Percentiles rank a stretch among this genome's conserved stretches.
These are phyloP conservation scores for Indri indri DNA, from an alignment of 2,113 vertebrate species.

Conservation along the genomic window DNA sequence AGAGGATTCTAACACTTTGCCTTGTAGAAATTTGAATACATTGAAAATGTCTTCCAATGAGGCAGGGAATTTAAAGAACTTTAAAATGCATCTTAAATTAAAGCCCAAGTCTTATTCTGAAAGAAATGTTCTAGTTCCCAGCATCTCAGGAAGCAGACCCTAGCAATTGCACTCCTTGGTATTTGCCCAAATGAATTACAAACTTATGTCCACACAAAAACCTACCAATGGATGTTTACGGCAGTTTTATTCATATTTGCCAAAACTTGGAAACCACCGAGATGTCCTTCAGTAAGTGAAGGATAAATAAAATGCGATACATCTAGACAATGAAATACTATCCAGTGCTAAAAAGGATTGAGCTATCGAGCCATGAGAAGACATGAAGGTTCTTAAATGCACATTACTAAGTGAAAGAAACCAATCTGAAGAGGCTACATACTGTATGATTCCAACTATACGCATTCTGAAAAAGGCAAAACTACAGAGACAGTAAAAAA, in stretches of 20 bases:
- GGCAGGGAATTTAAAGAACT: background rate
- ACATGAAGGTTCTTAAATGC: background rate
- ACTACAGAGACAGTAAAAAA: background rate
- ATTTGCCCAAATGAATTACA: background rate
- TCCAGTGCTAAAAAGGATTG: background rate
- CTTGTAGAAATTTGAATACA: background rate
- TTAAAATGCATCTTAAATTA: background rate
- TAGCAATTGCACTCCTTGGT: background rate
- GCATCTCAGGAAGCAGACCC: background rate
- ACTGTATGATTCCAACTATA: background rate
- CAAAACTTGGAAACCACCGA: background rate
- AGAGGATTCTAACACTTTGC: background rate
- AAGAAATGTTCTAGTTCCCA: background rate
- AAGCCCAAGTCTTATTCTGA: background rate
- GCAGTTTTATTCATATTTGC: background rate
- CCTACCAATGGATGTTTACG: background rate
- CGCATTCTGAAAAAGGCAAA: background rate
- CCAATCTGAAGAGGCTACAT: background rate
- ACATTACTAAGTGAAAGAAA: background rate
- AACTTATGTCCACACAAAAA: background rate
- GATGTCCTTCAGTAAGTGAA: background rate
- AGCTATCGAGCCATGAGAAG: background rate
- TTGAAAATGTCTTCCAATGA: background rate
- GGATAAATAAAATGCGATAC: background rate
- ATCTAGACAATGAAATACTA: background rate